phyloP scores from a whole-genome alignment of 2,113 vertebrate genomes.

The Ancistrus triradiatus region DNA sequence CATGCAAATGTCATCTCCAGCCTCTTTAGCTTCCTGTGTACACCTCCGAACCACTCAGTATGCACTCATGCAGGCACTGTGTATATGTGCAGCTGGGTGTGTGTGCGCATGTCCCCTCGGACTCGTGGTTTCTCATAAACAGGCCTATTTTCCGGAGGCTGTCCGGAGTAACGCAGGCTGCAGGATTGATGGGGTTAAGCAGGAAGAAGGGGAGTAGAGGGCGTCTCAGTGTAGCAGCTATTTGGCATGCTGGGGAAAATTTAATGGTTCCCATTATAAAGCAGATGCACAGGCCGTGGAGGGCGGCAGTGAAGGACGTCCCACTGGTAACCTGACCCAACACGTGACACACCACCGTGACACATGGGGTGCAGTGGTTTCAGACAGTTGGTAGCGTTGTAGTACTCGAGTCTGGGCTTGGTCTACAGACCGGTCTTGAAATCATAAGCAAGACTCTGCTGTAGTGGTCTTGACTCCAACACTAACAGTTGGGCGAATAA shows the following conservation, averaged over 20 bases:
- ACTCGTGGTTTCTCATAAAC: slow-evolving; percentile 34
- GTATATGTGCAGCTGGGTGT: neutral
- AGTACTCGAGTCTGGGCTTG: too few relatives aligned
- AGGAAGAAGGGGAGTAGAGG: slow-evolving; percentile 8
- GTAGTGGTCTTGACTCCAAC: too few relatives aligned
- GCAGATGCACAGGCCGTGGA: slow-evolving; percentile 49
- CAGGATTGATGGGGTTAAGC: slow-evolving; percentile 40
- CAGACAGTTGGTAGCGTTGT: too few relatives aligned
- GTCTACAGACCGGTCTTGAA: too few relatives aligned
- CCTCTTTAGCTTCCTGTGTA: neutral
- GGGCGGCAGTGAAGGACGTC: slow-evolving; percentile 53
- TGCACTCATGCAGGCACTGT: slow-evolving; percentile 1
- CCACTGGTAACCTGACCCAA: slow-evolving; percentile 35
- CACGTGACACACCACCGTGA: slow-evolving; percentile 6
- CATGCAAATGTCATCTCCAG: slow-evolving; percentile 17
- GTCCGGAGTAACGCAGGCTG: slow-evolving; percentile 20
- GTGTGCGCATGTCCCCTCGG: slow-evolving; percentile 5
- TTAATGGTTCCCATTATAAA: slow-evolving; percentile 55
- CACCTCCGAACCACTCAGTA: neutral
- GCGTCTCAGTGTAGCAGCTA: slow-evolving; percentile 28
- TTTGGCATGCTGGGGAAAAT: slow-evolving; percentile 42
- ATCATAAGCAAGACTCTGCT: too few relatives aligned
- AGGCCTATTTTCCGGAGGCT: slow-evolving; percentile 33
- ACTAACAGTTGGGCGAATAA: too few relatives aligned
- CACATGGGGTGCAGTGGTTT: neutral